These are phyloP conservation scores for Phalanger gymnotis DNA, from an alignment of 2,797 vertebrate genomes.

Conservation along the genomic window DNA sequence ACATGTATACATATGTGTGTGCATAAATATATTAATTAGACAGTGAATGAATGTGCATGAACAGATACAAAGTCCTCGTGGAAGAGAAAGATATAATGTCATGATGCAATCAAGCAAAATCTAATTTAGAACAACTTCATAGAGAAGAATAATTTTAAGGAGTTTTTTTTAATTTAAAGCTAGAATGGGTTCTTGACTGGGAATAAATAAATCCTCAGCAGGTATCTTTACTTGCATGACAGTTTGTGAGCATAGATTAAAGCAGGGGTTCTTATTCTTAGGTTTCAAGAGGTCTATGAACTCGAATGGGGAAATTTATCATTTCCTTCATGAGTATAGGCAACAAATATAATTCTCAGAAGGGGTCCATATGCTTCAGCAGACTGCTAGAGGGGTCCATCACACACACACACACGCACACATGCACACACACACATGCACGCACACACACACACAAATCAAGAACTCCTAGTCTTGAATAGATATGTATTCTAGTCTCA, in stretches of 20 bases:
- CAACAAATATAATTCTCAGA: not conserved
- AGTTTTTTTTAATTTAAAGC: not conserved
- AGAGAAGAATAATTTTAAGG: not conserved
- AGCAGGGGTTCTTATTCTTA: not conserved
- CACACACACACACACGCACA: not conserved
- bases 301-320: not conserved
- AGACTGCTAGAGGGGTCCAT: not conserved
- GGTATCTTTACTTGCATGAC: not conserved
- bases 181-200: not conserved
- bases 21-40: constrained; percentile 36
- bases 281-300: not conserved
- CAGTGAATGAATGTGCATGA: constrained; percentile 51
- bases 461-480: not conserved
- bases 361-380: not conserved
- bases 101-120: not conserved
- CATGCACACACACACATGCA: not conserved
- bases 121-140: not conserved
- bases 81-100: constrained; percentile 38
- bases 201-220: not conserved
- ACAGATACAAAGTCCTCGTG: not conserved
- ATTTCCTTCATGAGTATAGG: not conserved
- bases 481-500: not conserved
- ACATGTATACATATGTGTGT: not conserved
- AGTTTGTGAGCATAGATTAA: not conserved
- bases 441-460: too few species aligned